Percentiles rank a stretch among this genome's conserved stretches.
These are phyloP conservation scores for Pachymerium ferrugineum DNA, from an alignment of 2,888 invertebrate genomes.

Conservation along the genomic window DNA sequence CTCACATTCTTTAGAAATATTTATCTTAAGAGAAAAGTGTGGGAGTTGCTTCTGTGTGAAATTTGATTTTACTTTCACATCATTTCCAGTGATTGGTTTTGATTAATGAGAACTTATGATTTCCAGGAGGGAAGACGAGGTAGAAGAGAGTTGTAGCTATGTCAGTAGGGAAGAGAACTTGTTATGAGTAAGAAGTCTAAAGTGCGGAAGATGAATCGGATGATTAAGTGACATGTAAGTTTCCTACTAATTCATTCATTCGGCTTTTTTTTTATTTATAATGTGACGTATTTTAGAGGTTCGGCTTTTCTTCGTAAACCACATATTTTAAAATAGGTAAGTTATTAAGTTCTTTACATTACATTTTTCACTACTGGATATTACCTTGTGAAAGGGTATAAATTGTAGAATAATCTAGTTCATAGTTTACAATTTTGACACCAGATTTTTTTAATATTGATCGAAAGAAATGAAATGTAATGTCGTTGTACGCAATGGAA, in stretches of 20 bases:
- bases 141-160: background rate
- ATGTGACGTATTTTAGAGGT: background rate
- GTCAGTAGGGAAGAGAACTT: background rate
- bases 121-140: conserved; percentile 24
- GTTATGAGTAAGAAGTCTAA: background rate
- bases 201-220: background rate
- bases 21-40: background rate
- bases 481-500: too few relatives aligned
- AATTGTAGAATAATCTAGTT: too few relatives aligned
- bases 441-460: too few relatives aligned
- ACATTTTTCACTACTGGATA: too few relatives aligned
- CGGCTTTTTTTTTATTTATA: background rate
- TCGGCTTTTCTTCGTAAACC: too few relatives aligned
- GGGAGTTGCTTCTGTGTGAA: background rate
- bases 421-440: too few relatives aligned
- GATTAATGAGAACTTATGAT: conserved; percentile 5
- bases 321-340: too few relatives aligned
- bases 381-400: too few relatives aligned
- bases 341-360: too few relatives aligned
- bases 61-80: conserved; percentile 8
- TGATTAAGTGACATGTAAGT: background rate
- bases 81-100: conserved; percentile 8
- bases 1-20: background rate
- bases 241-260: background rate
- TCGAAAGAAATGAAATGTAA: too few relatives aligned